These are phyloP conservation scores for Sesia apiformis DNA, from an alignment of 2,888 invertebrate species.

Conservation along the genomic window DNA sequence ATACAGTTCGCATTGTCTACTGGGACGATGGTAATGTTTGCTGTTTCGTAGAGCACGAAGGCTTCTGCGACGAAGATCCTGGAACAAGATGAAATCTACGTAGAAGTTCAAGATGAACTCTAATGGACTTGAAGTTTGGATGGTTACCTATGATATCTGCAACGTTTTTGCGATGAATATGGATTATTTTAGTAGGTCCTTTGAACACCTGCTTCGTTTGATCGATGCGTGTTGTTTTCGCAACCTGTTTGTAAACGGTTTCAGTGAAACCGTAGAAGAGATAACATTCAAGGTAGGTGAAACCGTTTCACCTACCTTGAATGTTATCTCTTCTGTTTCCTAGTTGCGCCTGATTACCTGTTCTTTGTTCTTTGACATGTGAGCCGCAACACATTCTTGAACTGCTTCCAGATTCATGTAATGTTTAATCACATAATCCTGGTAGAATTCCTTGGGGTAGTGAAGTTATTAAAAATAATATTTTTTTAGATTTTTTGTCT, in stretches of 20 bases:
- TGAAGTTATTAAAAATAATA: background rate
- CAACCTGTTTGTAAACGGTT: constrained; percentile 8
- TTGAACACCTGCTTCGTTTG: constrained; percentile 1
- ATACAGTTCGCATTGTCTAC: constrained; percentile 17
- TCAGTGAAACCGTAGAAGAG: too few species aligned
- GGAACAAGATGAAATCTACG: constrained; percentile 16
- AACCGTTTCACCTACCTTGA: constrained; percentile 9
- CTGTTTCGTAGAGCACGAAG: constrained; percentile 10
- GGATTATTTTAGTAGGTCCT: background rate
- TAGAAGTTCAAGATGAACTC: constrained; percentile 9
- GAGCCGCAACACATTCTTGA: background rate
- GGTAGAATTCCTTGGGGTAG: constrained; percentile 1
- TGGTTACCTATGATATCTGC: constrained; percentile 16
- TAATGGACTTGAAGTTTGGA: background rate
- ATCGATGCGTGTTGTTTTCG: constrained; percentile 5
- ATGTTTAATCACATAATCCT: constrained; percentile 3
- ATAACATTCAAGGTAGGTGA: too few species aligned
- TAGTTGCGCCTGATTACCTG: constrained; percentile 3
- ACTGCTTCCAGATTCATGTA: background rate
- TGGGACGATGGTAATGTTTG: constrained; percentile 11
- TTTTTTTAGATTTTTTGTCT: too few species aligned
- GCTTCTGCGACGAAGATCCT: constrained; percentile 8
- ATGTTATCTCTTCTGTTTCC: background rate
- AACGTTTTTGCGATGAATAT: constrained; percentile 9
- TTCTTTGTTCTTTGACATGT: constrained; percentile 3